phyloP scores from a whole-genome alignment of 2,888 invertebrate genomes.

The Agonopterix arenella region DNA sequence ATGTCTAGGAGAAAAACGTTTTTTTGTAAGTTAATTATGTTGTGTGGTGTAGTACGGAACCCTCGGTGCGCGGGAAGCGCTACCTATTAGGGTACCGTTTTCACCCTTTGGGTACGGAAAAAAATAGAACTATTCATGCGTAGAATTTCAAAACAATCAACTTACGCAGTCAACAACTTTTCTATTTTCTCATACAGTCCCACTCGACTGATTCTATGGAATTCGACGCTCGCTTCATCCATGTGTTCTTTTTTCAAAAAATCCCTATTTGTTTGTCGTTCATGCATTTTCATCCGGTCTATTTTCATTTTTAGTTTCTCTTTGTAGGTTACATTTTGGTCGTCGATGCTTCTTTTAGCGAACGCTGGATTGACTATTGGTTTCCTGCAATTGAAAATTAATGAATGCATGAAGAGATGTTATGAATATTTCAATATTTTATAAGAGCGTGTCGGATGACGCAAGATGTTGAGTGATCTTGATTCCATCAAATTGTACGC shows the following conservation, averaged over 20 bases:
- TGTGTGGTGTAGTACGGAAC: too few relatives aligned
- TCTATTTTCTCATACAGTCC: slow-evolving; percentile 80
- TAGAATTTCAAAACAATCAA: slow-evolving; percentile 15
- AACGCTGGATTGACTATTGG: slow-evolving; percentile 51
- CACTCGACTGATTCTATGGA: slow-evolving; percentile 79
- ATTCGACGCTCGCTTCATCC: slow-evolving; percentile 48
- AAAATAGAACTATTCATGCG: too few relatives aligned
- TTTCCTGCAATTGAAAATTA: slow-evolving; percentile 3
- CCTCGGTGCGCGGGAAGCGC: too few relatives aligned
- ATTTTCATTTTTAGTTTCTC: slow-evolving; percentile 54
- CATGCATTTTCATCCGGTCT: slow-evolving; percentile 53
- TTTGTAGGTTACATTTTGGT: slow-evolving; percentile 35
- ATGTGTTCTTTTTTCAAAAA: slow-evolving; percentile 42
- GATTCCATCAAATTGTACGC: too few relatives aligned
- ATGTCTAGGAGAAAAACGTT: too few relatives aligned
- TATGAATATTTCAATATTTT: too few relatives aligned
- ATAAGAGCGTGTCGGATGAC: too few relatives aligned
- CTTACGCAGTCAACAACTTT: slow-evolving; percentile 79
- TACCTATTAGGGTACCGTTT: too few relatives aligned
- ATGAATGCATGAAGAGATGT: background rate
- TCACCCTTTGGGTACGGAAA: too few relatives aligned
- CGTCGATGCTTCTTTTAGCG: slow-evolving; percentile 49
- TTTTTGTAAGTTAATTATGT: too few relatives aligned
- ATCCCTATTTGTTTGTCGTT: slow-evolving; percentile 33
- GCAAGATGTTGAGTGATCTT: too few relatives aligned